phyloP scores from a whole-genome alignment of 1,140 invertebrate species.

The Drosophila neocordata region DNA sequence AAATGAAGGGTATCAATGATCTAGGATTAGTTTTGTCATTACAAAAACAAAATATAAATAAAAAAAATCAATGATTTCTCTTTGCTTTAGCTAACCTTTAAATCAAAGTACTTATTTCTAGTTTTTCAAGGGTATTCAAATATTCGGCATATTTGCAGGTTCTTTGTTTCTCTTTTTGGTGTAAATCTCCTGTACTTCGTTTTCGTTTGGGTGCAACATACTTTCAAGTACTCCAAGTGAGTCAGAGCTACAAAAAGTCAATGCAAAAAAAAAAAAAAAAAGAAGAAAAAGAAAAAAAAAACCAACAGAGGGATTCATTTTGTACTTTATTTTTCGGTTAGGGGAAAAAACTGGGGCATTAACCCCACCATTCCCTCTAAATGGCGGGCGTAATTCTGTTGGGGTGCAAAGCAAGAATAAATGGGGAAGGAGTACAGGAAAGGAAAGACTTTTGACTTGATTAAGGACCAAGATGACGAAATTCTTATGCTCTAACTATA shows the following conservation, averaged over 20 bases:
- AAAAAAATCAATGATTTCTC: no score
- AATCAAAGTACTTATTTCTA: no score
- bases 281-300: neutral
- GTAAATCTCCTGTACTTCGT: neutral
- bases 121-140: no score
- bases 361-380: slow-evolving; percentile 1
- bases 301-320: slow-evolving; percentile 42
- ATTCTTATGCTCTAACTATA: neutral
- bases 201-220: slow-evolving; percentile 69
- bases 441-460: slow-evolving; percentile 3
- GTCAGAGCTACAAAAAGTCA: slow-evolving; percentile 37
- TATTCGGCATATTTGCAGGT: neutral
- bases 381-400: neutral
- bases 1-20: neutral
- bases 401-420: neutral
- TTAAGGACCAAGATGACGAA: neutral
- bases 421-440: neutral
- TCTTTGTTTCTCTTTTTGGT: slow-evolving; percentile 16
- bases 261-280: neutral
- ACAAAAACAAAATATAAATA: no score
- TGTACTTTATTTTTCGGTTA: slow-evolving; percentile 29
- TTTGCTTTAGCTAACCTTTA: no score
- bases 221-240: slow-evolving; percentile 70
- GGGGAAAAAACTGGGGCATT: slow-evolving; percentile 7
- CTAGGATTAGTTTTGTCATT: no score